Base-by-base conservation (phyloP, 1,140 invertebrate genomes). In the Neelides sp. region DNA sequence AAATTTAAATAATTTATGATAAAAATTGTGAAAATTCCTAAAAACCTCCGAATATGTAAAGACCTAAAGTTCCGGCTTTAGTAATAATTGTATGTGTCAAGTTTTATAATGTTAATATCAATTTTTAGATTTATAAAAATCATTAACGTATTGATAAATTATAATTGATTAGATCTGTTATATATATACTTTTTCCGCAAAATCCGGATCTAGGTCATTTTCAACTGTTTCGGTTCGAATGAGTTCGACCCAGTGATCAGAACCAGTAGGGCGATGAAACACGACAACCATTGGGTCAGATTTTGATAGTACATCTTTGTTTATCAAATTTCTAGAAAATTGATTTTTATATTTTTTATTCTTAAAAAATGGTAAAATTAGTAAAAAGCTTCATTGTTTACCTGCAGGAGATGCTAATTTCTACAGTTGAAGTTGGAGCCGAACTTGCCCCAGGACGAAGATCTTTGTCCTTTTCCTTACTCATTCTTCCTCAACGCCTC, bases 261-360 rank as follows among this genome's bases (percentile, higher is more conserved):
- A 47, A 22, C 66, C 68, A 61, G 69, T 68, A 42, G 68, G 66
- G 47, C 66, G 63, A 48, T 73, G 64, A 49, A 66, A 75, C 3
- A 77, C 65, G 7, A 77, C 70, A 62, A 71, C 73, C 66, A 75
- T 73, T 8, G 77, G 77, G 61, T 79, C 77, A 35, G 75, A 77
- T 55, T 76, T 76, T 1, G 75, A 77, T 22, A 75, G 64, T 5
- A 73, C 61, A 66, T 79, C 76, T 54, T 68, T 71, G 54, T 77
- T 73, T n/a, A 66, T 51, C 15, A 79, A 63, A 55, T 71, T 66
- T 46, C 72, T 74, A 62, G 68, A 62, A 62, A 50, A 59, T 40
- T 8, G 17, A 40, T 12, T 10, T 19, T 10, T 40, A 19, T 12
- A 40, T 40, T 40, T 40, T 40, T 19, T 40, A 40, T 40, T 40